These are phyloP conservation scores for Acestrorhynchus altus DNA, from an alignment of 2,797 vertebrate genomes.

Conservation along the genomic window DNA sequence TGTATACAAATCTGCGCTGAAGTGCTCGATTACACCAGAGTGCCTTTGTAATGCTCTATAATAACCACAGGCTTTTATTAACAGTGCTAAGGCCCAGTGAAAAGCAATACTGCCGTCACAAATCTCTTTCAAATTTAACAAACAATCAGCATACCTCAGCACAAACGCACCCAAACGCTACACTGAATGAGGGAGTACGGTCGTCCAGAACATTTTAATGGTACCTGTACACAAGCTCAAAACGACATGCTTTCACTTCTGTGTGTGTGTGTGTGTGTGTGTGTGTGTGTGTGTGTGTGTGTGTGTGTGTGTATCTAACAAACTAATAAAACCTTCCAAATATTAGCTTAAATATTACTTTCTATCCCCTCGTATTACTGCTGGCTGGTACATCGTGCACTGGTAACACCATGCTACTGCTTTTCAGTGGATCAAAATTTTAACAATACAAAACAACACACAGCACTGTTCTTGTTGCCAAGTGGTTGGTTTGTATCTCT, in stretches of 20 bases:
- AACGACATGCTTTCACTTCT: not conserved
- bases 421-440: too few relatives aligned
- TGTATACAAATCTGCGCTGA: not conserved
- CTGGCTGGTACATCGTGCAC: too few relatives aligned
- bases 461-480: too few relatives aligned
- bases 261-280: not conserved
- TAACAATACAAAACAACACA: too few relatives aligned
- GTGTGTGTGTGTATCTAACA: not conserved
- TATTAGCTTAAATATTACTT: slow-evolving; percentile 12
- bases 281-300: not conserved
- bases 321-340: slow-evolving; percentile 23
- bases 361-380: not conserved
- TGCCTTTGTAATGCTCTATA: not conserved
- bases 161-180: not conserved
- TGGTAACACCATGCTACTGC: too few relatives aligned
- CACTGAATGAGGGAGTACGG: not conserved
- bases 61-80: not conserved
- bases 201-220: not conserved
- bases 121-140: not conserved
- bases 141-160: not conserved
- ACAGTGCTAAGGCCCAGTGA: slow-evolving; percentile 2
- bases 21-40: not conserved
- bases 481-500: too few relatives aligned
- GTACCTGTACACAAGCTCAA: not conserved
- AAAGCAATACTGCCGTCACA: not conserved